Percentiles rank a stretch among this genome's conserved stretches.
Conservation (phyloP, 1,140 invertebrate genomes). For the Heliothis virescens region DNA sequence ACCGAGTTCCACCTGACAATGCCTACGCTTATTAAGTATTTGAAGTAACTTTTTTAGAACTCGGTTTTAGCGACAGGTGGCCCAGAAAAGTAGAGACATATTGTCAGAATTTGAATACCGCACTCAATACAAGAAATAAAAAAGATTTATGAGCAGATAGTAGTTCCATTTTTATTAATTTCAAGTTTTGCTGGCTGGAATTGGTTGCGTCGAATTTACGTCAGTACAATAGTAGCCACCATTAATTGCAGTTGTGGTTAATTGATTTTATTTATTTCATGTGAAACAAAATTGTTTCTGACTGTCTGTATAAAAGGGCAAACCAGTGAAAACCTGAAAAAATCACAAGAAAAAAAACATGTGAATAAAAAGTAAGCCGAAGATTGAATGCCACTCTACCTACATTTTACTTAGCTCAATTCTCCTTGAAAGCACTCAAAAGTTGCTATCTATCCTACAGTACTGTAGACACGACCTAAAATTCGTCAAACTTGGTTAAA, state of each 20-base stretch:
- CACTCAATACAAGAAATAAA: background rate
- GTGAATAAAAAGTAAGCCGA: too few relatives aligned
- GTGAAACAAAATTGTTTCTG: too few relatives aligned
- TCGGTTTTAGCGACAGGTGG: conserved; percentile 11
- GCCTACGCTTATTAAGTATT: conserved; percentile 10
- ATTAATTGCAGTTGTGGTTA: too few relatives aligned
- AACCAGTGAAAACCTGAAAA: too few relatives aligned
- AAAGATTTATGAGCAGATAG: background rate
- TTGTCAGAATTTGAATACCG: conserved; percentile 23
- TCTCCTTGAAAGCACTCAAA: background rate
- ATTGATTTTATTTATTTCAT: too few relatives aligned
- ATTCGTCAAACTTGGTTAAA: conserved; percentile 40
- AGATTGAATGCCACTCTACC: background rate
- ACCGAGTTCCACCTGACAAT: conserved; percentile 24
- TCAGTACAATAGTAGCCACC: too few relatives aligned
- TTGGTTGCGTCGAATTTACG: background rate
- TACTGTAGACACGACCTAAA: conserved; percentile 2
- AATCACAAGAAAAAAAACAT: too few relatives aligned
- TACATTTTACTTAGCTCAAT: conserved; percentile 10
- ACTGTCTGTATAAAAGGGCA: too few relatives aligned
- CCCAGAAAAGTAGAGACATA: background rate
- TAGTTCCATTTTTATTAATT: background rate
- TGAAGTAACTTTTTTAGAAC: conserved; percentile 8
- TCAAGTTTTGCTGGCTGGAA: background rate
- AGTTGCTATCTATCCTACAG: conserved; percentile 26